Evolutionary conservation across 2,888 invertebrate species (phyloP).

Genomic region (Hesperia comma): DNA sequence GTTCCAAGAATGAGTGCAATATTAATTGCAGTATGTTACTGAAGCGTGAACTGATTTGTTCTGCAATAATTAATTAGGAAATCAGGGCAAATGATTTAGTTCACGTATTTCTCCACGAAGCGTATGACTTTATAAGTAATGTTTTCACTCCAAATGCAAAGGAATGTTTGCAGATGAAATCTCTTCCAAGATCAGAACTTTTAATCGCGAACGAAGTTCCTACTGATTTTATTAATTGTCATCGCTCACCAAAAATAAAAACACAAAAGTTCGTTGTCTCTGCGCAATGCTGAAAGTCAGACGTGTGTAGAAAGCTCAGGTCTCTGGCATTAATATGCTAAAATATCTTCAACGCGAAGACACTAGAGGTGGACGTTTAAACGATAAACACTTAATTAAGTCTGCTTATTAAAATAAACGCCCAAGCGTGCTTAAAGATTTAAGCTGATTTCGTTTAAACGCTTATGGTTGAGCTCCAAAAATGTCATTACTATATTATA

Average conservation of each 20-base stretch:
- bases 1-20: constrained; percentile 33
- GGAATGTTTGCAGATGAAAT: neutral
- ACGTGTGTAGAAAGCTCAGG: constrained; percentile 71
- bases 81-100: constrained; percentile 53
- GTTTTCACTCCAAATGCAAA: constrained; percentile 25
- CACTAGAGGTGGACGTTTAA: too few relatives aligned
- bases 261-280: constrained; percentile 55
- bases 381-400: too few relatives aligned
- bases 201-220: neutral
- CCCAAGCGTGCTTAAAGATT: too few relatives aligned
- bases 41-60: constrained; percentile 50
- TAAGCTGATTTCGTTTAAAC: too few relatives aligned
- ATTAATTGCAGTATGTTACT: constrained; percentile 55
- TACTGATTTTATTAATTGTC: constrained; percentile 7
- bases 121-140: constrained; percentile 20
- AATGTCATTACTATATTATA: too few relatives aligned
- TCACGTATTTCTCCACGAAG: constrained; percentile 23
- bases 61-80: constrained; percentile 54
- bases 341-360: constrained; percentile 73
- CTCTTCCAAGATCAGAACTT: neutral
- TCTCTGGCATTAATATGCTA: constrained; percentile 74
- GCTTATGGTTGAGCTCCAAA: too few relatives aligned
- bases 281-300: constrained; percentile 51
- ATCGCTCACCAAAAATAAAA: constrained; percentile 40
- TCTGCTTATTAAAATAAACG: too few relatives aligned